Evolutionary conservation across 2,888 invertebrate genomes (phyloP).

Genomic region (Crossocerus cetratus): DNA sequence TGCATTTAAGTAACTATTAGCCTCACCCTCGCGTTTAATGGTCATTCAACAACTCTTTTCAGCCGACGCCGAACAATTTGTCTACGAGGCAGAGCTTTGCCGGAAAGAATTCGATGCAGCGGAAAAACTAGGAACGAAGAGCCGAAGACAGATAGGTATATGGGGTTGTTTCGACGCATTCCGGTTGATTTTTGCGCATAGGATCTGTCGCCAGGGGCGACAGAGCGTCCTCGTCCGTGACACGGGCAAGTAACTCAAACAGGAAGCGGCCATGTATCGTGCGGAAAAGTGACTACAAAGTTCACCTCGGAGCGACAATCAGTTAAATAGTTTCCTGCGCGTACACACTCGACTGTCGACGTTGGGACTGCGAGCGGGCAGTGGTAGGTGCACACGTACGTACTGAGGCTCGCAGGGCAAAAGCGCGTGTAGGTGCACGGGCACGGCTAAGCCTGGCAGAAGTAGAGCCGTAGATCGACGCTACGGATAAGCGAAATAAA

Average conservation of each 20-base stretch:
- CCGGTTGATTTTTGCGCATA: no score
- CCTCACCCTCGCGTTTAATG: no score
- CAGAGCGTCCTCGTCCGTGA: slow-evolving; percentile 41
- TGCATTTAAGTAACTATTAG: no score
- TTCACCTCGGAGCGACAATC: slow-evolving; percentile 64
- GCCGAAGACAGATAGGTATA: no score
- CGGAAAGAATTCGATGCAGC: no score
- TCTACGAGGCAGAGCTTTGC: no score
- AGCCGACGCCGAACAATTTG: no score
- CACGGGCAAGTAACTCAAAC: slow-evolving; percentile 54
- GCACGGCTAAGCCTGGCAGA: slow-evolving; percentile 17
- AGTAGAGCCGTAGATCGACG: slow-evolving; percentile 64
- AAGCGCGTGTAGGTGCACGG: background rate
- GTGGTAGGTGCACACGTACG: slow-evolving; percentile 8
- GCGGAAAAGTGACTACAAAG: slow-evolving; percentile 62
- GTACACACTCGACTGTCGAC: slow-evolving; percentile 22
- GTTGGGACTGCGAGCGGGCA: slow-evolving; percentile 28
- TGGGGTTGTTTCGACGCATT: no score
- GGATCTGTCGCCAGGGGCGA: no score
- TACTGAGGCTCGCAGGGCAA: slow-evolving; percentile 28
- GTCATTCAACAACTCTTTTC: no score
- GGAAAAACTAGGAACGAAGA: no score
- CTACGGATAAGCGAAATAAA: slow-evolving; percentile 73
- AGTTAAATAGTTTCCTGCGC: slow-evolving; percentile 67
- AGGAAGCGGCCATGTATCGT: slow-evolving; percentile 55